Conservation (phyloP, 2,113 vertebrate species). For the Phyllopteryx taeniolatus region DNA sequence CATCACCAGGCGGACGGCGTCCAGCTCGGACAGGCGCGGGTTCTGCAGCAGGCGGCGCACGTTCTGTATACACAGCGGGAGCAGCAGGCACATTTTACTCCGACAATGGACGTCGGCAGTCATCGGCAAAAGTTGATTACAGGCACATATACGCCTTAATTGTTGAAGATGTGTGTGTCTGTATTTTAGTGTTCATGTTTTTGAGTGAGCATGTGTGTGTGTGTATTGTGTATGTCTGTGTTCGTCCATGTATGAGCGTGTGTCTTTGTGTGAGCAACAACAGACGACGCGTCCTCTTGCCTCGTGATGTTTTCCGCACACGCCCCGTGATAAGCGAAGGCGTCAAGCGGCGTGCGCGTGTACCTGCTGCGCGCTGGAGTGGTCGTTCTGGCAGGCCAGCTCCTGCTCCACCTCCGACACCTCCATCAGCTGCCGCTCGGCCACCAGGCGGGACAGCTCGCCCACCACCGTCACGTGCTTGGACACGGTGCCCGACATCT, state of each 20-base stretch:
- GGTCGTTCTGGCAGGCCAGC: conserved; percentile 92
- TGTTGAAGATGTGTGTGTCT: too few species aligned
- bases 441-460: conserved; percentile 86
- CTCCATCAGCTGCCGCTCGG: conserved; percentile 74
- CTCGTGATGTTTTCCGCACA: too few species aligned
- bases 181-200: too few species aligned
- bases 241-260: too few species aligned
- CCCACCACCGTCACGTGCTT: conserved; percentile 97
- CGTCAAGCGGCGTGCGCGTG: neutral
- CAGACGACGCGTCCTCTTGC: too few species aligned
- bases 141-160: too few species aligned
- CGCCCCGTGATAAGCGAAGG: neutral
- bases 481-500: conserved; percentile 95
- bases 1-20: conserved; percentile 86
- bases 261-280: too few species aligned
- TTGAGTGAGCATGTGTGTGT: too few species aligned
- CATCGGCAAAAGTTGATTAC: too few species aligned
- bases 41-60: conserved; percentile 86
- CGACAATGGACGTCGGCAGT: too few species aligned
- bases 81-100: too few species aligned
- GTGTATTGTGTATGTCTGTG: too few species aligned
- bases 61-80: conserved; percentile 64
- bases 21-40: conserved; percentile 80
- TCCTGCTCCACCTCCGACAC: conserved; percentile 96
- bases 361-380: conserved; percentile 91